Percentiles rank a stretch among this genome's conserved stretches.
Evolutionary conservation across 2,113 vertebrate genomes (phyloP).

Genomic region (Azemiops feae): DNA sequence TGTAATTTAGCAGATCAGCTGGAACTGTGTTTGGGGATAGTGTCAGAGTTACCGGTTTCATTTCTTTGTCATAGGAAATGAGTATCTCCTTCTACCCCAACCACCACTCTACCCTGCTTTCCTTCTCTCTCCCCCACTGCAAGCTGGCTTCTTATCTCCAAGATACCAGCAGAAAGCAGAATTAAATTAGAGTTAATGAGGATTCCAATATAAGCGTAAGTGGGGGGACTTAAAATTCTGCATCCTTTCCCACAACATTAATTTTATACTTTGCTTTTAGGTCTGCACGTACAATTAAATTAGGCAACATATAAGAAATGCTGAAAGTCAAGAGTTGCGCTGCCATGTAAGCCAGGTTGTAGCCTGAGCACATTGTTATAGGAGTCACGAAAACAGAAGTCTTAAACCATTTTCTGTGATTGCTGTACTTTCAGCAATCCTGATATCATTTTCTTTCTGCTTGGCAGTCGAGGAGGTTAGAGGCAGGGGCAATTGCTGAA

Average conservation of each 20-base stretch:
- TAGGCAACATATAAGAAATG: background rate
- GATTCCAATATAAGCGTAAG: background rate
- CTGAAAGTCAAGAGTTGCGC: background rate
- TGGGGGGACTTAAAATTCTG: background rate
- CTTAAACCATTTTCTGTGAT: slow-evolving; percentile 20
- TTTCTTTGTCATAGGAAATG: slow-evolving; percentile 19
- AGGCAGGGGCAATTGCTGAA: background rate
- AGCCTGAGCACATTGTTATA: background rate
- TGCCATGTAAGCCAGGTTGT: background rate
- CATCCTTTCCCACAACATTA: slow-evolving; percentile 1
- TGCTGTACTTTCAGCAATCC: slow-evolving; percentile 8
- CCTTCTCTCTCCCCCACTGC: too few species aligned
- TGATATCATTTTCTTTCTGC: slow-evolving; percentile 10
- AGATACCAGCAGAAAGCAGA: background rate
- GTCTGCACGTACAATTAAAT: slow-evolving; percentile 1
- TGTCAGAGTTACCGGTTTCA: background rate
- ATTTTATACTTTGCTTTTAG: slow-evolving; percentile 9
- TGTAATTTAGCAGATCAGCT: slow-evolving; percentile 34
- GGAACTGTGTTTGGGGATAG: background rate
- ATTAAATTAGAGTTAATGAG: slow-evolving; percentile 18
- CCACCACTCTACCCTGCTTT: background rate
- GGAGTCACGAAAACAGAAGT: slow-evolving; percentile 11
- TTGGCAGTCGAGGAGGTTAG: background rate
- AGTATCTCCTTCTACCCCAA: background rate
- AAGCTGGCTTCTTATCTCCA: background rate